These are phyloP conservation scores for Portunus trituberculatus DNA, from an alignment of 1,140 invertebrate genomes.

Conservation along the genomic window DNA sequence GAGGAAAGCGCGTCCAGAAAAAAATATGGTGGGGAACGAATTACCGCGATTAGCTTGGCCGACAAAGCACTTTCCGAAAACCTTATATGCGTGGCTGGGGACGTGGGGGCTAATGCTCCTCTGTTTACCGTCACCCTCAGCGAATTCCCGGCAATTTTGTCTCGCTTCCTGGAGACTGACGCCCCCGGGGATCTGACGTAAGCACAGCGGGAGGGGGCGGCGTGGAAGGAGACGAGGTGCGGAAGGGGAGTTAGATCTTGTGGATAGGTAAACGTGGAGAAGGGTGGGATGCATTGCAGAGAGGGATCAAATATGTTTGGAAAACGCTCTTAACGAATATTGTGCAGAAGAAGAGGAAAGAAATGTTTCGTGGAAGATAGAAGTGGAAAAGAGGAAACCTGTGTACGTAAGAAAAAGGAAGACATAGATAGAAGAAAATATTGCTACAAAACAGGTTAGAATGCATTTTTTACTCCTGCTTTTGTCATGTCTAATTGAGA, in stretches of 20 bases:
- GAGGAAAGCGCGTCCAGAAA: constrained; percentile 31
- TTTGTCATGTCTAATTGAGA: too few relatives aligned
- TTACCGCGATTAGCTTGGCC: constrained; percentile 46
- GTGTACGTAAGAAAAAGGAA: neutral
- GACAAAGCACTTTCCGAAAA: constrained; percentile 55
- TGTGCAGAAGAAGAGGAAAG: too few relatives aligned
- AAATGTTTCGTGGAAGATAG: neutral
- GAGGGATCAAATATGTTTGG: too few relatives aligned
- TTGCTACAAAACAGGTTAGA: too few relatives aligned
- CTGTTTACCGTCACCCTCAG: constrained; percentile 42
- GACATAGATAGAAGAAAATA: too few relatives aligned
- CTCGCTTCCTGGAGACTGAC: neutral
- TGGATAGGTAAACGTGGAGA: too few relatives aligned
- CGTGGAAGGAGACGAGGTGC: neutral
- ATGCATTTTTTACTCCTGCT: too few relatives aligned
- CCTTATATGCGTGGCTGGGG: constrained; percentile 31
- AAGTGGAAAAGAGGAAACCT: neutral
- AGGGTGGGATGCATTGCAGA: too few relatives aligned
- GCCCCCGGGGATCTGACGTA: neutral
- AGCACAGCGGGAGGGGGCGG: neutral
- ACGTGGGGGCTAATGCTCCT: neutral
- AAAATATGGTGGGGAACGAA: constrained; percentile 44
- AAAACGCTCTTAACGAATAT: too few relatives aligned
- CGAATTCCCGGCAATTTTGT: constrained; percentile 35
- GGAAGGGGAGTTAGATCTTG: neutral